phyloP scores from a whole-genome alignment of 2,888 invertebrate genomes.

The Pteria penguin region DNA sequence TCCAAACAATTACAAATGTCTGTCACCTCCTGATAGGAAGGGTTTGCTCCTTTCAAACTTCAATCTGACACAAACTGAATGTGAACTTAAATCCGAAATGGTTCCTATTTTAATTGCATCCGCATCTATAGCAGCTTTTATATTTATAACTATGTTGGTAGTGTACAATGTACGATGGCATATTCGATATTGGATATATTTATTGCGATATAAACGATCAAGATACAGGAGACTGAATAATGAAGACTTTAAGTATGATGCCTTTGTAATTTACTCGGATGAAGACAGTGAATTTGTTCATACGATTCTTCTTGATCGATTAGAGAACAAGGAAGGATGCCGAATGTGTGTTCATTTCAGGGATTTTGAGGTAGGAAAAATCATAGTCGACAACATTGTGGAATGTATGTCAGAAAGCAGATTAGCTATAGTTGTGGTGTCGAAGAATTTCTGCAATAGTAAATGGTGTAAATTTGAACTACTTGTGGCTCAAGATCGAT shows the following conservation, averaged over 20 bases:
- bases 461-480: slow-evolving; percentile 89
- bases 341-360: slow-evolving; percentile 85
- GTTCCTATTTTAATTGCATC: background rate
- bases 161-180: slow-evolving; percentile 83
- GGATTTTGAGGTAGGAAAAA: slow-evolving; percentile 87
- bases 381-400: slow-evolving; percentile 87
- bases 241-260: slow-evolving; percentile 82
- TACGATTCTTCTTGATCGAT: slow-evolving; percentile 84
- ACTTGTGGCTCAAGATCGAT: slow-evolving; percentile 84
- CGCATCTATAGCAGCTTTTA: background rate
- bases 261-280: slow-evolving; percentile 87
- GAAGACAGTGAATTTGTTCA: slow-evolving; percentile 85
- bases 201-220: slow-evolving; percentile 49
- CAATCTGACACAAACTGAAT: background rate
- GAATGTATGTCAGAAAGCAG: slow-evolving; percentile 86
- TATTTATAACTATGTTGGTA: slow-evolving; percentile 2
- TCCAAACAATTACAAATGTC: slow-evolving; percentile 2
- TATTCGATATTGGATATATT: slow-evolving; percentile 82
- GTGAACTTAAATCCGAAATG: background rate
- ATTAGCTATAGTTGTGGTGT: slow-evolving; percentile 85
- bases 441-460: slow-evolving; percentile 84
- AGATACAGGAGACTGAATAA: slow-evolving; percentile 44
- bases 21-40: slow-evolving; percentile 5
- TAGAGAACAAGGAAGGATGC: slow-evolving; percentile 82
- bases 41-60: background rate